Evolutionary conservation across 2,113 vertebrate genomes (phyloP).

Genomic region (Merops nubicus): DNA sequence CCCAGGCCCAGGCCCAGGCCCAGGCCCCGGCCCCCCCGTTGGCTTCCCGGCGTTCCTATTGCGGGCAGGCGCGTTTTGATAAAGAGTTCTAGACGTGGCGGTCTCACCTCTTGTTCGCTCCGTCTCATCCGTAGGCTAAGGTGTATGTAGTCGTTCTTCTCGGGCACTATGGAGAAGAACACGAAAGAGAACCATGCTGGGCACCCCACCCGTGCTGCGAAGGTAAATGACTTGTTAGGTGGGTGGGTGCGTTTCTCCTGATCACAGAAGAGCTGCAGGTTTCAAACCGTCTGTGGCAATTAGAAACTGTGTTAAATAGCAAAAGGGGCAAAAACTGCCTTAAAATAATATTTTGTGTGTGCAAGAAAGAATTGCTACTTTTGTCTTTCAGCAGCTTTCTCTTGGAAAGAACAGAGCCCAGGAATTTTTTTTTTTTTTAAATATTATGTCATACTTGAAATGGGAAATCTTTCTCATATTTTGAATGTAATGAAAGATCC

Average conservation of each 20-base stretch:
- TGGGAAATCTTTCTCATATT: fast-evolving
- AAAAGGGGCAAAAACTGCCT: fast-evolving
- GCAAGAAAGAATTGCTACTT: fast-evolving
- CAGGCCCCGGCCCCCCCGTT: too few relatives aligned
- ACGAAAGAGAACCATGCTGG: constrained; percentile 69
- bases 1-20: too few relatives aligned
- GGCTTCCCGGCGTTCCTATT: background rate
- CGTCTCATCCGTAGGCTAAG: fast-evolving
- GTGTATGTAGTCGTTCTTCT: background rate
- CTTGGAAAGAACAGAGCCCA: fast-evolving
- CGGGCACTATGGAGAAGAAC: constrained; percentile 68
- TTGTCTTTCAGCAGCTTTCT: background rate
- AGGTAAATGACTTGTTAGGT: background rate
- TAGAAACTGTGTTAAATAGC: too few relatives aligned
- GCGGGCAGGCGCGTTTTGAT: fast-evolving
- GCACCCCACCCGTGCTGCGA: background rate
- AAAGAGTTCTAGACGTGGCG: fast-evolving
- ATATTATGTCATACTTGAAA: fast-evolving
- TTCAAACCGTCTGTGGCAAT: fast-evolving
- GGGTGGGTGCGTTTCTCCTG: fast-evolving
- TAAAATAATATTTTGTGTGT: fast-evolving
- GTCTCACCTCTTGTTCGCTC: fast-evolving
- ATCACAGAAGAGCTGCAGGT: fast-evolving
- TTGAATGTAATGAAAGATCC: background rate
- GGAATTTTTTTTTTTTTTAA: background rate